phyloP scores from a whole-genome alignment of 2,888 invertebrate genomes.

The Mesorhabditis spiculigera region DNA sequence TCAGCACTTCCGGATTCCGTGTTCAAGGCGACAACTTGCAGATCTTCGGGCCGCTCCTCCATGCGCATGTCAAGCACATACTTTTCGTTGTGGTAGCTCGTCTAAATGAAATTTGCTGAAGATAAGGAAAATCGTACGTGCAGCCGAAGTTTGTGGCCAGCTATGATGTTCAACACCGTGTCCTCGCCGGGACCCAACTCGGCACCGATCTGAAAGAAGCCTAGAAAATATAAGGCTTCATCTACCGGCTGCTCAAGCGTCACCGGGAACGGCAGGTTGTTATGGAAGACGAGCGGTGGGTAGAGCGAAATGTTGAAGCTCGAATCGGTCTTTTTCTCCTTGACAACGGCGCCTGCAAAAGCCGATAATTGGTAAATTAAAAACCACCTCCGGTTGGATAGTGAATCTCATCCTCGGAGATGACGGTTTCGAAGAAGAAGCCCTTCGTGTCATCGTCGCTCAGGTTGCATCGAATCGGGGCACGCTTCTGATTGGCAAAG shows the following conservation, averaged over 20 bases:
- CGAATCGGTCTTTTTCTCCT: constrained; percentile 70
- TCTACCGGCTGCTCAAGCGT: constrained; percentile 72
- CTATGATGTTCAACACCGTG: constrained; percentile 44
- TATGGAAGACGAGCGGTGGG: constrained; percentile 83
- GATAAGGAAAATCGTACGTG: constrained; percentile 14
- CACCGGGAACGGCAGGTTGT: constrained; percentile 83
- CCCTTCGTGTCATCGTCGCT: constrained; percentile 25
- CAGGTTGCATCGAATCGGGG: constrained; percentile 43
- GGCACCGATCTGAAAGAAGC: constrained; percentile 16
- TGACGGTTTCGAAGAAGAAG: constrained; percentile 47
- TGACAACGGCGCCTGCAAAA: constrained; percentile 56
- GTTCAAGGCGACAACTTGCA: constrained; percentile 41
- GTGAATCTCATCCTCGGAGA: constrained; percentile 36
- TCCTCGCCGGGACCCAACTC: constrained; percentile 42
- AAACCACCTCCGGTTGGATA: constrained; percentile 11
- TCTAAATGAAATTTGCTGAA: constrained; percentile 11
- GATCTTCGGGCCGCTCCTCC: constrained; percentile 33
- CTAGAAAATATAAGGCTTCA: neutral
- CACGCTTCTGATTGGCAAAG: constrained; percentile 40
- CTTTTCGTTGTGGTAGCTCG: constrained; percentile 31
- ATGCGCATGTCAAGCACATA: constrained; percentile 40
- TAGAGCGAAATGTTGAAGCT: constrained; percentile 80
- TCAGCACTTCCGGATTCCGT: constrained; percentile 35
- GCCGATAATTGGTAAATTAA: neutral
- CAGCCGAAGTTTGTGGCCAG: constrained; percentile 32